phyloP scores from a whole-genome alignment of 1,140 invertebrate genomes.

The Coenobita brevimanus region DNA sequence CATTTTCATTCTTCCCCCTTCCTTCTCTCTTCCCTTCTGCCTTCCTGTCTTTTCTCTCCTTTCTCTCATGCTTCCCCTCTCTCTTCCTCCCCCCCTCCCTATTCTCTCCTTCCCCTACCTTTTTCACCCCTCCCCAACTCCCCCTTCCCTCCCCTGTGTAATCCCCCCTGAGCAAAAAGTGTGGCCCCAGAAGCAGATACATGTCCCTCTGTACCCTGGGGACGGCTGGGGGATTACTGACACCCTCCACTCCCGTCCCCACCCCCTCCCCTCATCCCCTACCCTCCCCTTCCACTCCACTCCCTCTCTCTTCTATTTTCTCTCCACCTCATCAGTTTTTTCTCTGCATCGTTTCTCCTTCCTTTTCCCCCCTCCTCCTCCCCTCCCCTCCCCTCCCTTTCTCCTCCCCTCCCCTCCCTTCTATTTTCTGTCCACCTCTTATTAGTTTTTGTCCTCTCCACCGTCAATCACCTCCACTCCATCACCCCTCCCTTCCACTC shows the following conservation, averaged over 20 bases:
- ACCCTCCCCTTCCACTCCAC: not conserved
- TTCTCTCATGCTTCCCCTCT: not conserved
- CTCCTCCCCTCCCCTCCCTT: not conserved
- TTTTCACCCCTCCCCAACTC: not conserved
- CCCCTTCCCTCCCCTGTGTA: not conserved
- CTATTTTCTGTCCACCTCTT: not conserved
- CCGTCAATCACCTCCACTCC: not conserved
- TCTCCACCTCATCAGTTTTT: not conserved
- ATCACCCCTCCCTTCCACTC: not conserved
- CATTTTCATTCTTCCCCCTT: not conserved
- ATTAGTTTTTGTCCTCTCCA: not conserved
- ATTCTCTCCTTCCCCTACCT: not conserved
- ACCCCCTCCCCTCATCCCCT: not conserved
- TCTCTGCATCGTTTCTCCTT: not conserved
- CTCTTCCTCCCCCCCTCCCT: slow-evolving; percentile 4
- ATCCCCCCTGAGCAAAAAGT: not conserved
- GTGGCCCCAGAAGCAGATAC: not conserved
- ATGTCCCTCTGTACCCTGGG: too few species aligned
- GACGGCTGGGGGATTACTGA: not conserved
- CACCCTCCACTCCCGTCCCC: not conserved
- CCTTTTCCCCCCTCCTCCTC: not conserved
- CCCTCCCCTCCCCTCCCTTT: not conserved
- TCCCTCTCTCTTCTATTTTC: not conserved
- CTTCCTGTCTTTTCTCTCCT: not conserved
- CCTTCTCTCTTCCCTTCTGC: not conserved